Evolutionary conservation across 2,888 invertebrate genomes (phyloP).

Genomic region (Stegophylla sp.): DNA sequence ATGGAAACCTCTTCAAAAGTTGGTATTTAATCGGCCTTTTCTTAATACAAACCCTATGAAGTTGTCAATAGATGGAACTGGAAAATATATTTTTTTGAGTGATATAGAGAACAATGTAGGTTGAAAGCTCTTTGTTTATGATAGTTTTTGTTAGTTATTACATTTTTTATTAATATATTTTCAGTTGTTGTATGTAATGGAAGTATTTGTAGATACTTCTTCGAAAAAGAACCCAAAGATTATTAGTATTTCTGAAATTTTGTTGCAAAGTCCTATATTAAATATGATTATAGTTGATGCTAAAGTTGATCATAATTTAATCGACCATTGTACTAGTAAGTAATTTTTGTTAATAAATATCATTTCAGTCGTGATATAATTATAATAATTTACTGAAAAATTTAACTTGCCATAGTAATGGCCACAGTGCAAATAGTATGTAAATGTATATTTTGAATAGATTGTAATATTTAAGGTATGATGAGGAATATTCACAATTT

Average conservation of each 20-base stretch:
- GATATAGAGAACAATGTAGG: constrained; percentile 80
- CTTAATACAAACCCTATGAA: constrained; percentile 70
- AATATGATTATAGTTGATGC: constrained; percentile 89
- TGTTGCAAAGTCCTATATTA: constrained; percentile 84
- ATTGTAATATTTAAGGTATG: too few relatives aligned
- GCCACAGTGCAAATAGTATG: too few relatives aligned
- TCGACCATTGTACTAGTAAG: constrained; percentile 30
- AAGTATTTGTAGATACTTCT: constrained; percentile 71
- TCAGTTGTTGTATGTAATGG: constrained; percentile 80
- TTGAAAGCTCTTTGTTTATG: constrained; percentile 3
- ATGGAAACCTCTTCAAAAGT: constrained; percentile 92
- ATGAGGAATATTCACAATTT: too few relatives aligned
- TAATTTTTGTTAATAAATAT: too few relatives aligned
- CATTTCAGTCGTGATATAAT: too few relatives aligned
- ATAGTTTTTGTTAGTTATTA: neutral
- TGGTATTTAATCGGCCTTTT: constrained; percentile 71
- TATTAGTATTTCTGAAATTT: constrained; percentile 82
- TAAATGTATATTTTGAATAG: too few relatives aligned
- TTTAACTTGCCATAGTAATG: too few relatives aligned
- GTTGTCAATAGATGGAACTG: constrained; percentile 83
- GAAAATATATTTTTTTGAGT: constrained; percentile 84
- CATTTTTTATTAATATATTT: constrained; percentile 59
- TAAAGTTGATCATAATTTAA: constrained; percentile 64
- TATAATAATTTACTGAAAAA: too few relatives aligned
- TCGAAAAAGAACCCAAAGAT: constrained; percentile 72